A percentile compares a stretch with the other conserved stretches of the same genome.
phyloP scores from a whole-genome alignment of 2,113 vertebrate species.

The Raja brachyura region DNA sequence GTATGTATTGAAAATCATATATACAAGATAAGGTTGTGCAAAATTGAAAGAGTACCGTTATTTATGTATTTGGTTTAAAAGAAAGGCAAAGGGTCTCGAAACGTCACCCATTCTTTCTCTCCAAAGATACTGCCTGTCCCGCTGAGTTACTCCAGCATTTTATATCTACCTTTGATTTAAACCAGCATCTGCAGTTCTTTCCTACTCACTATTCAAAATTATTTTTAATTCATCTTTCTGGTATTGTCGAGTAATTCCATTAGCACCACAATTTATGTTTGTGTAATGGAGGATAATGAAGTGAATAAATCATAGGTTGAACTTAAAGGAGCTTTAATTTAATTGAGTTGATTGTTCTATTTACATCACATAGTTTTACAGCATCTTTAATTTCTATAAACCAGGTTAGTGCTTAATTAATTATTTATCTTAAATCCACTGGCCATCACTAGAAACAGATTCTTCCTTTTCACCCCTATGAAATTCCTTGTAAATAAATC shows the following conservation, averaged over 20 bases:
- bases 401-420: neutral
- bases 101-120: too few relatives aligned
- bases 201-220: neutral
- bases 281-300: neutral
- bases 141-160: too few relatives aligned
- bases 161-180: too few relatives aligned
- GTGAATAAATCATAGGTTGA: neutral
- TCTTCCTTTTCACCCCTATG: too few relatives aligned
- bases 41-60: neutral
- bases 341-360: neutral
- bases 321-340: neutral
- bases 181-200: too few relatives aligned
- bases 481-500: too few relatives aligned
- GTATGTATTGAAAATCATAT: neutral
- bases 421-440: neutral
- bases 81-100: neutral
- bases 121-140: too few relatives aligned
- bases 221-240: neutral
- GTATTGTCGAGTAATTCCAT: neutral
- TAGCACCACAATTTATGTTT: neutral
- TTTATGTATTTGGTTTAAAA: neutral
- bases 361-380: neutral
- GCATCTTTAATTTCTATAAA: neutral
- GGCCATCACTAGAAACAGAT: too few relatives aligned
- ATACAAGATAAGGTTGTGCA: neutral